phyloP scores from a whole-genome alignment of 2,797 vertebrate species.

The Sebastes steindachneri region DNA sequence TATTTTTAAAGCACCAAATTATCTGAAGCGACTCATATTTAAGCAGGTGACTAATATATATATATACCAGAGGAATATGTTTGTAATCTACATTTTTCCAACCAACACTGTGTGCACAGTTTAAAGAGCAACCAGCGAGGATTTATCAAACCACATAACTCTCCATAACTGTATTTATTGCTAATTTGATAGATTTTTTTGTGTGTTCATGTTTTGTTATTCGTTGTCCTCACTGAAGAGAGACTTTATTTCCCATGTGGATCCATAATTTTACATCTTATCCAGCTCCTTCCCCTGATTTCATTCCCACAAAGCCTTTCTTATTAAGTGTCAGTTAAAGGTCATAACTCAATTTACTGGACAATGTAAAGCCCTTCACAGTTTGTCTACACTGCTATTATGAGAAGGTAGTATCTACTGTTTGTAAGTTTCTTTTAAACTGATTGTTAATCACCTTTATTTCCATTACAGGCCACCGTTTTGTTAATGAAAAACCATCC shows the following conservation, averaged over 20 bases:
- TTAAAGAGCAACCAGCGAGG: background rate
- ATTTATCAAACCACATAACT: background rate
- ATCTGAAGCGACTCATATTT: background rate
- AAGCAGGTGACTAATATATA: background rate
- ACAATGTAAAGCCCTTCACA: background rate
- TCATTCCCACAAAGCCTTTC: background rate
- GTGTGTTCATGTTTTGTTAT: background rate
- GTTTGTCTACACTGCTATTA: background rate
- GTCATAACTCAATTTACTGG: background rate
- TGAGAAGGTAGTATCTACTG: background rate
- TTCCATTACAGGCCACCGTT: background rate
- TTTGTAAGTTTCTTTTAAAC: background rate
- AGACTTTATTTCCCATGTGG: background rate
- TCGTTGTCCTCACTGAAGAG: background rate
- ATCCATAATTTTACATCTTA: slow-evolving; percentile 4
- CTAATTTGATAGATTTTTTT: background rate
- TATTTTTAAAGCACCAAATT: background rate
- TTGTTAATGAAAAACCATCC: background rate
- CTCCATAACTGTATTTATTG: background rate
- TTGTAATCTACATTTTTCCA: background rate
- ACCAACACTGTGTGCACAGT: background rate
- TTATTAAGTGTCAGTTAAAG: background rate
- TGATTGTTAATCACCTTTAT: background rate
- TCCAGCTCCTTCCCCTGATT: background rate
- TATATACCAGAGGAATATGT: background rate